Percentiles rank a stretch among this genome's conserved stretches.
phyloP scores from a whole-genome alignment of 2,888 invertebrate genomes.

The Caenorhabditis sp. region DNA sequence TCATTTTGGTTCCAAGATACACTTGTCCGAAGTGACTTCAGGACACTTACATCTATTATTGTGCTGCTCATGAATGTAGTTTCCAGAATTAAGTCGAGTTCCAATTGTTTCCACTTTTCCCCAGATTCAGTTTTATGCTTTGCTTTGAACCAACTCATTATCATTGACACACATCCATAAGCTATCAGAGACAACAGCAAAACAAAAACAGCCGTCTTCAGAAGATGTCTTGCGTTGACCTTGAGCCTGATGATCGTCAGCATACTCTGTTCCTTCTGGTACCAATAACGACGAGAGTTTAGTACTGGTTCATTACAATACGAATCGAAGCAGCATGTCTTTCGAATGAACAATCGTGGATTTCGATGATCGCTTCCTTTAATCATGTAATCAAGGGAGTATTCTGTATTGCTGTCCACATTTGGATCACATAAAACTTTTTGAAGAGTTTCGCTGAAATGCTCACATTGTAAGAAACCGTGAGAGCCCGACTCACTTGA shows the following conservation, averaged over 20 bases:
- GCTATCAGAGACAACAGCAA: neutral
- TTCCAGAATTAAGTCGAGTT: slow-evolving; percentile 25
- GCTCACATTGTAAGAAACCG: neutral
- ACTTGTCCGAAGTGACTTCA: no score
- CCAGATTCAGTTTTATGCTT: slow-evolving; percentile 16
- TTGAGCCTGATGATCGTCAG: slow-evolving; percentile 3
- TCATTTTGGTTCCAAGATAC: no score
- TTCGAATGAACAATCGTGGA: slow-evolving; percentile 39
- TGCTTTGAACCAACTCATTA: slow-evolving; percentile 26
- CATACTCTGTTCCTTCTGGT: slow-evolving; percentile 24
- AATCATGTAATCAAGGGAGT: slow-evolving; percentile 38
- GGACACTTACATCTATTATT: slow-evolving; percentile 49
- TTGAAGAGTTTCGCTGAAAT: slow-evolving; percentile 13
- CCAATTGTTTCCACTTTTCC: slow-evolving; percentile 17
- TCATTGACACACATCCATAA: slow-evolving; percentile 12
- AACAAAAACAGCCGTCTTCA: neutral
- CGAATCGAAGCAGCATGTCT: slow-evolving; percentile 38
- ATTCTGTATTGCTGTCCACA: neutral
- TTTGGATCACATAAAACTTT: slow-evolving; percentile 5
- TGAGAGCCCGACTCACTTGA: neutral
- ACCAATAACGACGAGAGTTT: slow-evolving; percentile 18
- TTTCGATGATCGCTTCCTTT: slow-evolving; percentile 17
- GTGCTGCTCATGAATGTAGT: slow-evolving; percentile 8
- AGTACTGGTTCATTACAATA: slow-evolving; percentile 19
- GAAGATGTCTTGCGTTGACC: slow-evolving; percentile 1